These are phyloP conservation scores for Isotomurus palustris DNA, from an alignment of 2,888 invertebrate species.

Conservation along the genomic window DNA sequence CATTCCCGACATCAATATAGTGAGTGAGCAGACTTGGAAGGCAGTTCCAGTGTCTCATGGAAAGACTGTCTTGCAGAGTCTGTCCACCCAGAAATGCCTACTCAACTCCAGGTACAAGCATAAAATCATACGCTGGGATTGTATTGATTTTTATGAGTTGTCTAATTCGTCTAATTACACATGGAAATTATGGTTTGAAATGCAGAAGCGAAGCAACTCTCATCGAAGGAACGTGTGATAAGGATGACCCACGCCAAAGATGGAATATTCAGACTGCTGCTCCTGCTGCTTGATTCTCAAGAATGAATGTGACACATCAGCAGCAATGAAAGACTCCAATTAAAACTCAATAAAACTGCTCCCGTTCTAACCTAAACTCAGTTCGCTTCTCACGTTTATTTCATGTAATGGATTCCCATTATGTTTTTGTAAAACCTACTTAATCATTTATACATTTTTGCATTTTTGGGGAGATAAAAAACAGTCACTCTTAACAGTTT, in stretches of 20 bases:
- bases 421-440: background rate
- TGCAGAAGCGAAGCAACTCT: slow-evolving; percentile 18
- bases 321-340: background rate
- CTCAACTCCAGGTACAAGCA: slow-evolving; percentile 33
- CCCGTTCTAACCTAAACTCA: too few relatives aligned
- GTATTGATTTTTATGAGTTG: background rate
- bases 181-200: background rate
- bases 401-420: background rate
- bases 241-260: slow-evolving; percentile 28
- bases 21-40: slow-evolving; percentile 34
- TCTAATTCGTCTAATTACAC: slow-evolving; percentile 1
- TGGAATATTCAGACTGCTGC: slow-evolving; percentile 18
- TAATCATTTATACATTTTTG: too few relatives aligned
- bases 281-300: background rate
- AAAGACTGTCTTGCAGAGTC: slow-evolving; percentile 23
- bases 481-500: too few relatives aligned
- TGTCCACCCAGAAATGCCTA: slow-evolving; percentile 26
- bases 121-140: too few relatives aligned
- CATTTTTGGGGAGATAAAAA: too few relatives aligned
- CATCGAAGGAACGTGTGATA: slow-evolving; percentile 29
- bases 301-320: background rate
- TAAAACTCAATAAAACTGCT: background rate
- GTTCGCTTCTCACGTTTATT: background rate
- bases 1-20: slow-evolving; percentile 32
- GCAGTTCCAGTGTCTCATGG: slow-evolving; percentile 27